Evolutionary conservation across 2,888 invertebrate genomes (phyloP).

Genomic region (Apamea anceps): DNA sequence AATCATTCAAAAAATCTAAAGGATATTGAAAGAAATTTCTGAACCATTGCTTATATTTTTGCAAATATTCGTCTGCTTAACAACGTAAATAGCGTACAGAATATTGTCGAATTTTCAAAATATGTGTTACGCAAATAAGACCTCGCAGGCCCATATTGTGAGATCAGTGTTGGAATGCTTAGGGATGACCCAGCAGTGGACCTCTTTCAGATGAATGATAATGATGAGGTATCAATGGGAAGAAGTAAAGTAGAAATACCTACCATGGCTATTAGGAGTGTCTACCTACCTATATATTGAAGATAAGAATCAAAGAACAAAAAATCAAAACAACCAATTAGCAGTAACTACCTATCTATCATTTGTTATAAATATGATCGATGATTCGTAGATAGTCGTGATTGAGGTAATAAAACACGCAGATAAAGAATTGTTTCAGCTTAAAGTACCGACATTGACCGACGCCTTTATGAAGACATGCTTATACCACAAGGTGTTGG

Average conservation of each 20-base stretch:
- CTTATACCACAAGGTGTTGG: background rate
- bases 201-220: background rate
- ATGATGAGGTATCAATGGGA: background rate
- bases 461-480: slow-evolving; percentile 6
- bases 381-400: slow-evolving; percentile 1
- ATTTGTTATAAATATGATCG: slow-evolving; percentile 4
- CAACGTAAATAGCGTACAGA: background rate
- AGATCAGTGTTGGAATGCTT: background rate
- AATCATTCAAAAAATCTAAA: background rate
- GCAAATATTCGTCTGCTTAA: background rate
- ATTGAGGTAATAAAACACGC: slow-evolving; percentile 24
- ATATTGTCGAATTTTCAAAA: background rate
- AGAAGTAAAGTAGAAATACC: background rate
- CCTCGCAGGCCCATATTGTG: background rate
- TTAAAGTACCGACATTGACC: background rate
- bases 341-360: background rate
- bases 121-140: background rate
- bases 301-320: slow-evolving; percentile 14
- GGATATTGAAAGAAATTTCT: background rate
- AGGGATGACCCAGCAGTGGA: background rate
- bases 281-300: background rate
- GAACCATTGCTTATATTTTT: background rate
- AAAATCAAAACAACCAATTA: slow-evolving; percentile 15
- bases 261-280: background rate
- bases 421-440: slow-evolving; percentile 6